Evolutionary conservation across 2,888 invertebrate species (phyloP).

Genomic region (Crossocerus cetratus): DNA sequence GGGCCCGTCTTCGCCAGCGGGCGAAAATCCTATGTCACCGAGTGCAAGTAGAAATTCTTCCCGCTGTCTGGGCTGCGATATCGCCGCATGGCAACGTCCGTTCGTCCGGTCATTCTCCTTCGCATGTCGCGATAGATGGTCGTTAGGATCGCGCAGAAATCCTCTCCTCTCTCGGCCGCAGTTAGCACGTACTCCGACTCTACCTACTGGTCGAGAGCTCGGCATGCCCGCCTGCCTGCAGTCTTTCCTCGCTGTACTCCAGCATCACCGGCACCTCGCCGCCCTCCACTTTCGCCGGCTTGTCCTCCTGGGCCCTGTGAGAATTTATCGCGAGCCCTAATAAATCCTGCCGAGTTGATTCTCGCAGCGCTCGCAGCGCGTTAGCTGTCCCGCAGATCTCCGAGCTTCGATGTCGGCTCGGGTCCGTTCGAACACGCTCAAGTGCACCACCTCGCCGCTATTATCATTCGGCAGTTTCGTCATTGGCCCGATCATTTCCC

Average conservation of each 20-base stretch:
- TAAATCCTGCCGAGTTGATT: neutral
- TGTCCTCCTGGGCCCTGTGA: no score
- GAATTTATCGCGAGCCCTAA: neutral
- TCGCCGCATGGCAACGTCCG: constrained; percentile 22
- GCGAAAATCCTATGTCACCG: constrained; percentile 28
- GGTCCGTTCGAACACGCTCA: constrained; percentile 3
- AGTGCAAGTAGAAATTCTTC: constrained; percentile 17
- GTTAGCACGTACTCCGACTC: neutral
- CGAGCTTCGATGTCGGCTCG: constrained; percentile 8
- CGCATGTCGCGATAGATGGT: constrained; percentile 15
- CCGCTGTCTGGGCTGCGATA: constrained; percentile 26
- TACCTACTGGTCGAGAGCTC: neutral
- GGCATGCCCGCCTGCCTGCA: neutral
- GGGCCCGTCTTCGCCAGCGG: constrained; percentile 29
- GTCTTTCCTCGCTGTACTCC: no score
- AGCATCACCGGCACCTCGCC: no score
- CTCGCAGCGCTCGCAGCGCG: constrained; percentile 4
- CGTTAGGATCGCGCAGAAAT: constrained; percentile 6
- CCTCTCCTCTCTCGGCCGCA: no score
- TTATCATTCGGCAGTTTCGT: constrained; percentile 30
- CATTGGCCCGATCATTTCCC: constrained; percentile 13
- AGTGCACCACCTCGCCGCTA: constrained; percentile 11
- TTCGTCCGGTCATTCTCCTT: constrained; percentile 11
- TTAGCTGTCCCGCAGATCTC: neutral
- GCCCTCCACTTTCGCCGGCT: no score